phyloP scores from a whole-genome alignment of 2,113 vertebrate genomes.

The Cyanocitta stelleri region DNA sequence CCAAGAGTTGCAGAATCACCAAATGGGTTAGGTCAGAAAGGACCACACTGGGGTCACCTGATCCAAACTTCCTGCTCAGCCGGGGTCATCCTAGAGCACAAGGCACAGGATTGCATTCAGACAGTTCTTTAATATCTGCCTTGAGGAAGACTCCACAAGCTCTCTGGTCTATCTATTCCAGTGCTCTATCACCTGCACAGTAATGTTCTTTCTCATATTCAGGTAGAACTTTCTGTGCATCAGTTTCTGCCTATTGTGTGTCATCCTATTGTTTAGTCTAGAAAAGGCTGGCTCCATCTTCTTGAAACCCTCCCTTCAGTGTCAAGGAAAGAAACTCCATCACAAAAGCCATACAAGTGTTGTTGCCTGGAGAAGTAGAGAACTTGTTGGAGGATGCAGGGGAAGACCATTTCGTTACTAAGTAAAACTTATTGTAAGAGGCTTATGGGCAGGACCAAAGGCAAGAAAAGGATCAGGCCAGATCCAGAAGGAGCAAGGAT shows the following conservation, averaged over 20 bases:
- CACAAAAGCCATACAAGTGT: background rate
- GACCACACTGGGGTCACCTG: background rate
- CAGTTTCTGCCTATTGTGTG: background rate
- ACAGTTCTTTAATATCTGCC: background rate
- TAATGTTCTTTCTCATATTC: background rate
- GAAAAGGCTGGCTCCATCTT: background rate
- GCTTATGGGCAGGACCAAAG: background rate
- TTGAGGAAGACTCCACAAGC: background rate
- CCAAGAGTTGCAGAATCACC: background rate
- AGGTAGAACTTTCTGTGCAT: background rate
- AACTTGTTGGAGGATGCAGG: background rate
- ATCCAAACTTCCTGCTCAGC: no score
- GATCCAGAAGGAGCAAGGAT: background rate
- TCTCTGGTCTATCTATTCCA: background rate
- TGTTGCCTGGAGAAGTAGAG: background rate
- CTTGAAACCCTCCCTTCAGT: background rate
- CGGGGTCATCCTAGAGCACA: background rate
- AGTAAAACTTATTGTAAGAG: background rate
- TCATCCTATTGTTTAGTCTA: no score
- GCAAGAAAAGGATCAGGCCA: background rate
- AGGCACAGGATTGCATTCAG: background rate
- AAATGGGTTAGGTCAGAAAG: no score
- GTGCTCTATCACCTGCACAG: no score
- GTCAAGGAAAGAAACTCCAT: background rate
- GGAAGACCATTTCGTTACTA: background rate